Base-by-base conservation (phyloP, 1,140 invertebrate genomes). In the Zaprionus africanus region DNA sequence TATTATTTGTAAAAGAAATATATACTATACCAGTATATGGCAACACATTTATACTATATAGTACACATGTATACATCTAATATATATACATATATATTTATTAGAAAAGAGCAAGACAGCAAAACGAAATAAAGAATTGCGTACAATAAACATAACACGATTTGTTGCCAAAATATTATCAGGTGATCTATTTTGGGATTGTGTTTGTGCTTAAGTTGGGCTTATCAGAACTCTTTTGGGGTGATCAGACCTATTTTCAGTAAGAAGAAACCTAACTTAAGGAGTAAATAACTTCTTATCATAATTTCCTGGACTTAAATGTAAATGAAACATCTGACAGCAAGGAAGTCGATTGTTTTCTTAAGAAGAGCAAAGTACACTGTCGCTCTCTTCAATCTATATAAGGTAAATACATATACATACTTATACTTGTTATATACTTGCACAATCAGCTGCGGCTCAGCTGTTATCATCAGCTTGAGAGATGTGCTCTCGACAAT, bases 41-140 rank as follows among this genome's bases (percentile, higher is more conserved):
- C 59, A 65, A 71, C 67, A 71, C 67, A 76, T 76, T 76, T 76
- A 75, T 75, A 75, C 66, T 28, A 70, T 69, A 62, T 72, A 46
- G n/a, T 46, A 60, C 49, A 68, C 46, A 41, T 62, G 17, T 26
- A 54, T 56, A 53, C n/a, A 64, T 56, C 12, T 56, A 64, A 15
- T 28, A 28, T 51, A 72, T 70, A 71, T 62, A 11, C 41, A 57
- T 60, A 22, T 67, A 59, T 66, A 66, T 54, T 63, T 71, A 74
- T 60, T 63, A 63, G 22, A 70, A 57, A 53, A 59, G 41, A 60
- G 43, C 56, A 36, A 59, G 57, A 58, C 12, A 19, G 43, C 53
- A 69, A 69, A 76, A 24, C 56, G 17, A 41, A 64, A 58, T 58
- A 75, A 75, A 70, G 13, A 70, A 75, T 53, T 73, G 65, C 71